Evolutionary conservation across 2,888 invertebrate genomes (phyloP).

Genomic region (Eupithecia pulchellata): DNA sequence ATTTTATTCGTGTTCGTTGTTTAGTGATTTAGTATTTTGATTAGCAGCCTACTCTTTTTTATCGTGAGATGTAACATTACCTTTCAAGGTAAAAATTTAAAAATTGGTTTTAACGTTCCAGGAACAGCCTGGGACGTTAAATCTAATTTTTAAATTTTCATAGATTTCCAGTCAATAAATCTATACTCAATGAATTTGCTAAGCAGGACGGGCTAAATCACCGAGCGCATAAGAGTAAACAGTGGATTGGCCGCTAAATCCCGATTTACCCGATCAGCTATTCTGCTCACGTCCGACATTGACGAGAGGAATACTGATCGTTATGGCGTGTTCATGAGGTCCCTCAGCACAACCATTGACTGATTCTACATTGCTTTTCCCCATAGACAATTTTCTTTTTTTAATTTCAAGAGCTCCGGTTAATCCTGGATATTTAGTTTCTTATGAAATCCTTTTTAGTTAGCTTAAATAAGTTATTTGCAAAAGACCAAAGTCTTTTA

Average conservation of each 20-base stretch:
- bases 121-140: background rate
- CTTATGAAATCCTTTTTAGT: background rate
- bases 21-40: conserved; percentile 24
- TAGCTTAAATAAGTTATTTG: background rate
- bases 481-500: background rate
- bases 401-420: background rate
- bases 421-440: background rate
- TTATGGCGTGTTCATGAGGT: conserved; percentile 9
- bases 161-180: too few species aligned
- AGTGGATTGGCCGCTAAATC: conserved; percentile 36
- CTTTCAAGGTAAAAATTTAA: background rate
- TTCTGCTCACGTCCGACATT: conserved; percentile 27
- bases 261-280: conserved; percentile 26
- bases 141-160: too few species aligned
- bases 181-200: conserved; percentile 21
- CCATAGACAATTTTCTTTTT: background rate
- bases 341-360: conserved; percentile 8
- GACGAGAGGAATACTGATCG: conserved; percentile 33
- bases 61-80: conserved; percentile 3
- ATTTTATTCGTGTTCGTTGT: conserved; percentile 39
- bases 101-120: too few species aligned
- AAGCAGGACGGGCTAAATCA: conserved; percentile 36
- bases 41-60: conserved; percentile 14
- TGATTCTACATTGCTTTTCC: background rate
- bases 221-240: conserved; percentile 23